A percentile compares a stretch with the other conserved stretches of the same genome.
Evolutionary conservation across 1,140 invertebrate species (phyloP).

Genomic region (Drosophila takahashii): DNA sequence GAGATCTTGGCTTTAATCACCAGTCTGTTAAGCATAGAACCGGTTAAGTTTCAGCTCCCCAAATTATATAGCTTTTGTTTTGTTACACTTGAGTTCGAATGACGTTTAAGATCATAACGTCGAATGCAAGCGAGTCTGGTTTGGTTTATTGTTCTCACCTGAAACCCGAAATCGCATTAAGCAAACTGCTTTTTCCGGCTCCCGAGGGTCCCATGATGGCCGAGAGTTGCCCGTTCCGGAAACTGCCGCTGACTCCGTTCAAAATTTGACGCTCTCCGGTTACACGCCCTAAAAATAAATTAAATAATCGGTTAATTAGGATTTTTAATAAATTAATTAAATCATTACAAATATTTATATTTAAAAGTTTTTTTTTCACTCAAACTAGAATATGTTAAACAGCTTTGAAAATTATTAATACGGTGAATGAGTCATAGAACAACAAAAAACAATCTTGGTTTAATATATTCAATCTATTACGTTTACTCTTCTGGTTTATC

Average conservation of each 20-base stretch:
- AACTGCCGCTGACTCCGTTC: slow-evolving; percentile 89
- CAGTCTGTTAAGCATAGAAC: slow-evolving; percentile 27
- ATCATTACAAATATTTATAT: too few relatives aligned
- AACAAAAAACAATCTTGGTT: neutral
- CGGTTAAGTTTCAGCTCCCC: slow-evolving; percentile 22
- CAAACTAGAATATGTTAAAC: slow-evolving; percentile 10
- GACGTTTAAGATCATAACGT: slow-evolving; percentile 15
- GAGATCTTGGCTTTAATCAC: slow-evolving; percentile 25
- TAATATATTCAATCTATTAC: slow-evolving; percentile 28
- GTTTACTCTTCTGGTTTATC: slow-evolving; percentile 19
- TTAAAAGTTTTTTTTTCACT: too few relatives aligned
- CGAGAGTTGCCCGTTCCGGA: slow-evolving; percentile 90
- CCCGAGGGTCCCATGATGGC: slow-evolving; percentile 95
- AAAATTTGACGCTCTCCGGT: slow-evolving; percentile 85
- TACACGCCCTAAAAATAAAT: slow-evolving; percentile 66
- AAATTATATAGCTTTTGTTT: slow-evolving; percentile 21
- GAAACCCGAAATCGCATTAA: slow-evolving; percentile 90
- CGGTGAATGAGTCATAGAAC: slow-evolving; percentile 12
- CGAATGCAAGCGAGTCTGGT: slow-evolving; percentile 18
- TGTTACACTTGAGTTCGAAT: slow-evolving; percentile 28
- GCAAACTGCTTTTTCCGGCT: slow-evolving; percentile 91
- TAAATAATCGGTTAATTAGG: neutral
- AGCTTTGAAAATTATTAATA: neutral
- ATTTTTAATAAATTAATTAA: neutral
- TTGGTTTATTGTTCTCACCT: slow-evolving; percentile 85